phyloP scores from a whole-genome alignment of 2,113 vertebrate genomes.

The Hippolais icterina region DNA sequence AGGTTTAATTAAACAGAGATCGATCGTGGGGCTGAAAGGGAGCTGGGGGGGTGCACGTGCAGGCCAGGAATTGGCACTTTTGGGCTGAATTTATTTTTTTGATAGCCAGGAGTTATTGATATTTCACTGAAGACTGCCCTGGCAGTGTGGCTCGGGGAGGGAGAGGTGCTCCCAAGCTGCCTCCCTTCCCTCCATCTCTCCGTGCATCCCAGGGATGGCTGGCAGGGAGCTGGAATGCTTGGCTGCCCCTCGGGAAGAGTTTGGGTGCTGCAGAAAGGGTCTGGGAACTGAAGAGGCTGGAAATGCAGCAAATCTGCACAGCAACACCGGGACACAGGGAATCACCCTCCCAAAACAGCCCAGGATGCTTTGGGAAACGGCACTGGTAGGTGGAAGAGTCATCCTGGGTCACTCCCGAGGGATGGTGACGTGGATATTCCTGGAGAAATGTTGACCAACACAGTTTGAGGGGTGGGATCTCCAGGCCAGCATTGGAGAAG shows the following conservation, averaged over 20 bases:
- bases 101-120: neutral
- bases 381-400: neutral
- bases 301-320: neutral
- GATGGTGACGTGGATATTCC: neutral
- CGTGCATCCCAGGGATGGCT: fast-evolving
- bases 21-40: conserved; percentile 40
- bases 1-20: conserved; percentile 68
- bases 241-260: neutral
- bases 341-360: neutral
- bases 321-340: neutral
- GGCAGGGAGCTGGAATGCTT: neutral
- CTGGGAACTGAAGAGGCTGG: neutral
- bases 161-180: neutral
- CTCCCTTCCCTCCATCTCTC: neutral
- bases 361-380: neutral
- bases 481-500: neutral
- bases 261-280: neutral
- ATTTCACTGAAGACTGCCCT: neutral
- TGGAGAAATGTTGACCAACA: fast-evolving
- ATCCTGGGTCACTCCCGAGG: fast-evolving
- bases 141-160: neutral
- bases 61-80: neutral
- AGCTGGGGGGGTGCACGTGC: neutral
- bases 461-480: neutral
- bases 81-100: neutral